These are phyloP conservation scores for Rhagophthalmus giganteus DNA, from an alignment of 2,888 invertebrate genomes.

Conservation along the genomic window DNA sequence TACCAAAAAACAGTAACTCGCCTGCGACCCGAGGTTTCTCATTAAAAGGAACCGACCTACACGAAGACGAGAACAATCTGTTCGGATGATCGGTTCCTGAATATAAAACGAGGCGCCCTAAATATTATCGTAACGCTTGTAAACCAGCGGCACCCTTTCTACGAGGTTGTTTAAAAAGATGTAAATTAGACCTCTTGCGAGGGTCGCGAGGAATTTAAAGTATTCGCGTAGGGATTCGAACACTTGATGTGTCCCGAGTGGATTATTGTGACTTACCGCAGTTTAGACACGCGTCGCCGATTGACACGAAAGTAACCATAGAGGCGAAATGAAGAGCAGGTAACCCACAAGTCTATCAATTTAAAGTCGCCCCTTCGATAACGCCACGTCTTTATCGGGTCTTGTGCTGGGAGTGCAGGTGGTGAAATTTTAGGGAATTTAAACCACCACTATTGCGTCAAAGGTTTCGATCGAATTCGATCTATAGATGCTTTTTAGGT, in stretches of 20 bases:
- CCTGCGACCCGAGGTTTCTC: conserved; percentile 1
- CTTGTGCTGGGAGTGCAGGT: too few species aligned
- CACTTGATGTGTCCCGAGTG: conserved; percentile 39
- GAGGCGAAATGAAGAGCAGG: conserved; percentile 31
- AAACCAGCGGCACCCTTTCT: conserved; percentile 20
- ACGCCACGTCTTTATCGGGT: conserved; percentile 5
- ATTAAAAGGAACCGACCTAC: conserved; percentile 9
- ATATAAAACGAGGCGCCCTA: conserved; percentile 25
- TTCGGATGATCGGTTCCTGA: conserved; percentile 28
- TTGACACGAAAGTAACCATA: conserved; percentile 21
- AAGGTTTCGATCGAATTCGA: too few species aligned
- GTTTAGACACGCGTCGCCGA: conserved; percentile 36
- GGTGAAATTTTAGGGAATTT: background rate
- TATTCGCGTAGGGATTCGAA: conserved; percentile 37
- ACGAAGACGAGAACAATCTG: conserved; percentile 31
- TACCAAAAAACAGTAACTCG: conserved; percentile 10
- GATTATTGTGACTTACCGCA: conserved; percentile 40
- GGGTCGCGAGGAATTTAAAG: conserved; percentile 40
- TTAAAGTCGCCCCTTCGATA: conserved; percentile 36
- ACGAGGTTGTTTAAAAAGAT: conserved; percentile 35
- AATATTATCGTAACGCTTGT: conserved; percentile 26
- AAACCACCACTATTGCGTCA: too few species aligned
- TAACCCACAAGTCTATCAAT: conserved; percentile 30
- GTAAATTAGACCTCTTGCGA: conserved; percentile 39
- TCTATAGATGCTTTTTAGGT: too few species aligned